Percentiles rank a stretch among this genome's conserved stretches.
Conservation (phyloP, 2,888 invertebrate species). For the Theretra japonica region DNA sequence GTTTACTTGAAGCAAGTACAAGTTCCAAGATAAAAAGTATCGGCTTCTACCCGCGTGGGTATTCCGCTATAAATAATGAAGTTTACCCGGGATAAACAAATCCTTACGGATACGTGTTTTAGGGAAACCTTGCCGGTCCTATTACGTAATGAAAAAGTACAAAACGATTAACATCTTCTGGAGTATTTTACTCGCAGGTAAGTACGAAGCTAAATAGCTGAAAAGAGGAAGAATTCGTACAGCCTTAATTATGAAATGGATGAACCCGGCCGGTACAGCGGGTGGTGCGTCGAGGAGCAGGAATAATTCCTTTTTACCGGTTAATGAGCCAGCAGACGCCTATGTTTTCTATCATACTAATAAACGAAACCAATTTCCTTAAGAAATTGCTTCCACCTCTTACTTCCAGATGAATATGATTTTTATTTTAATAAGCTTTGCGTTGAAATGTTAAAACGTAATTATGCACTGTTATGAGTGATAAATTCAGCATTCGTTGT, state of each 20-base stretch:
- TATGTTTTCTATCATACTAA: slow-evolving; percentile 21
- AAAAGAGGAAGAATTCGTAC: slow-evolving; percentile 45
- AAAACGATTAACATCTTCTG: slow-evolving; percentile 47
- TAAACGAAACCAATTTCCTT: slow-evolving; percentile 1
- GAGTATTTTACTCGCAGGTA: slow-evolving; percentile 36
- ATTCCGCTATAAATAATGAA: neutral
- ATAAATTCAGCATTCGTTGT: neutral
- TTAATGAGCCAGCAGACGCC: slow-evolving; percentile 27
- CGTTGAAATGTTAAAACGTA: neutral
- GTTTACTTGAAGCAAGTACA: neutral
- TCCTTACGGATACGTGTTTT: slow-evolving; percentile 33
- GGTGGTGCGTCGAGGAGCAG: slow-evolving; percentile 34
- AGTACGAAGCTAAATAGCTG: slow-evolving; percentile 46
- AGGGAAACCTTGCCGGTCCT: slow-evolving; percentile 32
- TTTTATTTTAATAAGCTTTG: neutral
- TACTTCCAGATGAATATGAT: neutral
- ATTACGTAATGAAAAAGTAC: slow-evolving; percentile 44
- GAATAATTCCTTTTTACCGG: slow-evolving; percentile 34
- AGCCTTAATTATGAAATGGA: slow-evolving; percentile 57
- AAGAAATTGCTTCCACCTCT: neutral
- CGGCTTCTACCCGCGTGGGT: neutral
- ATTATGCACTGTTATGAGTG: neutral
- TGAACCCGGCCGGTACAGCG: slow-evolving; percentile 35
- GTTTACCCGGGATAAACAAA: slow-evolving; percentile 27
- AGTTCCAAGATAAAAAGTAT: neutral